Evolutionary conservation across 2,113 vertebrate genomes (phyloP).

Genomic region (Nymphicus hollandicus): DNA sequence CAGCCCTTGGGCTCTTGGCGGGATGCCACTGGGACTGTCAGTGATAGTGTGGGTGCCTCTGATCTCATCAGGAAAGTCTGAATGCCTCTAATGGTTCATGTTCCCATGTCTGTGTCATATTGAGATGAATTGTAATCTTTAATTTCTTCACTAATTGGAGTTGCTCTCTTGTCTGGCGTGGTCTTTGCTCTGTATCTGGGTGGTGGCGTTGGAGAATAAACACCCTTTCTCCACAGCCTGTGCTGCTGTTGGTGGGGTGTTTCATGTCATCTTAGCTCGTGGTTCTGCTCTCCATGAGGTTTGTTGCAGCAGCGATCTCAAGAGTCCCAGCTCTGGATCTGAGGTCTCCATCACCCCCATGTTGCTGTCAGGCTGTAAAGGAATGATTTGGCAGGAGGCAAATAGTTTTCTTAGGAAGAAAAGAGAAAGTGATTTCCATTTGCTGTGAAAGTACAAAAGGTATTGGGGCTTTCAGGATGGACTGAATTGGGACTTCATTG

Average conservation of each 20-base stretch:
- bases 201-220: background rate
- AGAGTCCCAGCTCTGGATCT: accelerated
- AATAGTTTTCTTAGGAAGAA: background rate
- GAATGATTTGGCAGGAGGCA: background rate
- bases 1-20: constrained; percentile 26
- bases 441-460: background rate
- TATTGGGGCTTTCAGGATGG: background rate
- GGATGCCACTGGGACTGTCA: background rate
- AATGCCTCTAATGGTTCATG: background rate
- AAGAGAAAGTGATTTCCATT: background rate
- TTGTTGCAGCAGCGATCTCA: accelerated
- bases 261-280: accelerated
- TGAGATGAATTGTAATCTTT: background rate
- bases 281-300: background rate
- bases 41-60: background rate
- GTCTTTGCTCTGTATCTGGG: background rate
- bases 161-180: accelerated
- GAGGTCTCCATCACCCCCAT: accelerated
- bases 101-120: background rate
- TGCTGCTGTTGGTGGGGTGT: background rate
- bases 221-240: accelerated
- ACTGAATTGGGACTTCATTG: background rate
- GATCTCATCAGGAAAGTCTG: background rate
- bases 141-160: background rate
- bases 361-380: background rate